Base-by-base conservation (phyloP, 1,140 invertebrate species). In the Onthophagus taurus region DNA sequence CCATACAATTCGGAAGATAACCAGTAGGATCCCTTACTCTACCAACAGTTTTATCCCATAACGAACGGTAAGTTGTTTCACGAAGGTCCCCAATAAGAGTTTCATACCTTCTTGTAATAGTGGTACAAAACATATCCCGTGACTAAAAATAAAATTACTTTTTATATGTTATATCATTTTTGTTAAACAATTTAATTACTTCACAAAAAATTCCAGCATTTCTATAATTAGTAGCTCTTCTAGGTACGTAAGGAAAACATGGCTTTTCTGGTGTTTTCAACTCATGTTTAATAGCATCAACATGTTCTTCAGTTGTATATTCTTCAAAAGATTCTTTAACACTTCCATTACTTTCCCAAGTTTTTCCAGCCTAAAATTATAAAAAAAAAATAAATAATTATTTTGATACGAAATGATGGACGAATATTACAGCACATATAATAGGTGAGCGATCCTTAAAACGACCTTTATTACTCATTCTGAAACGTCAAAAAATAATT, bases 31-130 rank as follows among this genome's bases (percentile, higher is more conserved):
- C 71, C 41, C 53, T 53, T 2, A 51, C 36, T 51, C 58, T 56
- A 6, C 70, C 72, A 13, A 72, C 42, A 26, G 59, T 48, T 47
- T 64, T 64, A 42, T 64, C 66, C 72, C 72, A 75, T 44, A 69
- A 72, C 4, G 69, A 71, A 7, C 54, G 24, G 51, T 70, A 72
- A 3, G 63, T 42, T 0, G 72, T 71, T 36, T 71, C 67, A 51
- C 68, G 70, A 4, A 75, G 55, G 45, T 75, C 69, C 13, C 63
- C 58, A 33, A 69, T 64, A 2, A 75, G 49, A 8, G 58, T 62
- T 57, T 70, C 61, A 48, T 72, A 74, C 50, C 69, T 68, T 8
- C 68, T 64, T 60, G 68, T 63, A 0, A 54, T 52, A 18, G 62
- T 61, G 29, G 67, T 67, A 24, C 45, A 42, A 14, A 62, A 19